A percentile compares a stretch with the other conserved stretches of the same genome.
Evolutionary conservation across 2,888 invertebrate genomes (phyloP).

Genomic region (Tetanocera ferruginea): DNA sequence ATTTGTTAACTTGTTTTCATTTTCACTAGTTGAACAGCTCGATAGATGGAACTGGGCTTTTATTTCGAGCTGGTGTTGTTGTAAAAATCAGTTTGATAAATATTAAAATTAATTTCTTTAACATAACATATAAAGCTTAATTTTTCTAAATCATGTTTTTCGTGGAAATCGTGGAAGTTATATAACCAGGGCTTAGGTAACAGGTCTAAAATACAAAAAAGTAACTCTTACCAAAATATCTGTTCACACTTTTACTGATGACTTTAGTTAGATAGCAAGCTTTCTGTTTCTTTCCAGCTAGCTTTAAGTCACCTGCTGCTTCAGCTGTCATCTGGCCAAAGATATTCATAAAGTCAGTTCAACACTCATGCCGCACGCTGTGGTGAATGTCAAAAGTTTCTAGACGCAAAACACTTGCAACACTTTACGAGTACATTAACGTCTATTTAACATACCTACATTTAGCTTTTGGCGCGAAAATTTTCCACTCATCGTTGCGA

Average conservation of each 20-base stretch:
- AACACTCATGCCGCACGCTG: conserved; percentile 23
- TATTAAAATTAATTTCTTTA: background rate
- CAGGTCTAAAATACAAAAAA: background rate
- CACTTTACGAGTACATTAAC: background rate
- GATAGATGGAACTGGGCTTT: background rate
- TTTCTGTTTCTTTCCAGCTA: background rate
- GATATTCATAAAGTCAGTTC: background rate
- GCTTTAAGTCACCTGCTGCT: conserved; percentile 12
- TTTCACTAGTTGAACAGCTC: conserved; percentile 1
- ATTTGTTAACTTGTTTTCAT: conserved; percentile 47
- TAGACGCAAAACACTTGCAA: conserved; percentile 15
- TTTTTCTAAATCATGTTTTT: background rate
- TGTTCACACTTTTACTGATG: background rate
- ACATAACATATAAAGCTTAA: background rate
- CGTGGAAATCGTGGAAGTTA: no score
- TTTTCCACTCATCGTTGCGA: background rate
- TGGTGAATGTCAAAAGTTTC: conserved; percentile 31
- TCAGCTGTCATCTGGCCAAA: conserved; percentile 15
- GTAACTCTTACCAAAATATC: background rate
- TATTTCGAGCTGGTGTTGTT: background rate
- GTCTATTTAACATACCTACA: conserved; percentile 1
- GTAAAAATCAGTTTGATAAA: background rate
- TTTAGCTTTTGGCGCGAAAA: background rate
- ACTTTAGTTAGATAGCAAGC: background rate
- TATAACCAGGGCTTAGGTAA: no score